These are phyloP conservation scores for Sylvilagus bachmani DNA, from an alignment of 2,113 vertebrate species.

Conservation along the genomic window DNA sequence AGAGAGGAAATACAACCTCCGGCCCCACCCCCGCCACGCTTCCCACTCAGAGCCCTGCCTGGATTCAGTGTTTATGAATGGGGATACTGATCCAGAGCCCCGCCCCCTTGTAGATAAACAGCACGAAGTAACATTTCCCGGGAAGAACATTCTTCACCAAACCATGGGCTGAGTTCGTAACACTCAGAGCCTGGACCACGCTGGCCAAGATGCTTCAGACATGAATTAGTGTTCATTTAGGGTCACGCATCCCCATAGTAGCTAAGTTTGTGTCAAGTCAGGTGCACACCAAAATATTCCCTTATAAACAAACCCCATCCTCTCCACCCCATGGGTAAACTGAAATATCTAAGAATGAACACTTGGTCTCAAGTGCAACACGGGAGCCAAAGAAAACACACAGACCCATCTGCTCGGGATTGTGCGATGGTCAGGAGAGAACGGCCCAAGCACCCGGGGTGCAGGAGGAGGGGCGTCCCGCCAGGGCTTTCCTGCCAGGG, in stretches of 20 bases:
- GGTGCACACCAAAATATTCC: slow-evolving; percentile 56
- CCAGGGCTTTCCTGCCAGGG: slow-evolving; percentile 28
- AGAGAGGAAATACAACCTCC: not conserved
- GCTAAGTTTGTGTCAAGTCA: slow-evolving; percentile 60
- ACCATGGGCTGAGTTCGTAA: not conserved
- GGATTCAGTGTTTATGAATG: not conserved
- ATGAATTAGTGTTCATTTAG: slow-evolving; percentile 23
- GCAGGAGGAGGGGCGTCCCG: not conserved
- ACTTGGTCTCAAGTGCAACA: not conserved
- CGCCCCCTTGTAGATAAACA: slow-evolving; percentile 31
- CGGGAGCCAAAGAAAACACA: slow-evolving; percentile 71
- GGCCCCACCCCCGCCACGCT: fast-evolving
- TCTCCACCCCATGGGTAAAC: slow-evolving; percentile 15
- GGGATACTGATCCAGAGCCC: not conserved
- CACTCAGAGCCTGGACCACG: not conserved
- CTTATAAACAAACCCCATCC: slow-evolving; percentile 60
- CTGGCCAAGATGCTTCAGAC: slow-evolving; percentile 19
- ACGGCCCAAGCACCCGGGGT: not conserved
- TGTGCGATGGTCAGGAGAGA: slow-evolving; percentile 65
- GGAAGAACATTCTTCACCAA: not conserved
- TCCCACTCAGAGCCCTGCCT: not conserved
- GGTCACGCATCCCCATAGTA: slow-evolving; percentile 40
- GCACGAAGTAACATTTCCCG: not conserved
- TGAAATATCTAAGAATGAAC: slow-evolving; percentile 71
- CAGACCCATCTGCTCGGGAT: slow-evolving; percentile 41